Base-by-base conservation (phyloP, 2,888 invertebrate species). In the Globia sparganii region DNA sequence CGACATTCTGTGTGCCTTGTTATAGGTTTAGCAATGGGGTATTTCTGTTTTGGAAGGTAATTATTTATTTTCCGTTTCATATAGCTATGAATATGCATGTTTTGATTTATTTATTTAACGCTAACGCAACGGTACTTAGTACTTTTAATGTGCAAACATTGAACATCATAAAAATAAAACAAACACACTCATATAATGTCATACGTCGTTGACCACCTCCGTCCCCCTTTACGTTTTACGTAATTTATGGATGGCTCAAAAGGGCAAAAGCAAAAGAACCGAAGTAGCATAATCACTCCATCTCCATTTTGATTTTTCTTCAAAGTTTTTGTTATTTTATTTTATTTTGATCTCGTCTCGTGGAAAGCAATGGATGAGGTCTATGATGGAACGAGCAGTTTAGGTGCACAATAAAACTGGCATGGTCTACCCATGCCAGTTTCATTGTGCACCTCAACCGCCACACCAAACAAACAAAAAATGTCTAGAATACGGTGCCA, bases 21-120 rank as follows among this genome's bases (percentile, higher is more conserved):
- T 85, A 96, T 98, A 92, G 99, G 99, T 89, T 97, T 99, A 91
- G 94, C 97, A 90, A 98, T 99, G 94, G 98, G 98, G 88, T 98
- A 98, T 96, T 98, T 99, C 97, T 98, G 98, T 96, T 99, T 98
- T 95, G 99, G 99, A 95, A 97, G 97, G 98, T 98, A 97, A 97
- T 97, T 79, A 61, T 78, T 67, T 78, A 67, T 75, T 97, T 91
- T 82, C n/a, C 31, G 58, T 82, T 72, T 62, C 9, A 58, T 80
- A 69, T 59, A 68, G 74, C 62, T 58, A 43, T 34, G 31, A 37
- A 18, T 53, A 28, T 77, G 81, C 75, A 80, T 77, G 77, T 77
- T 77, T 80, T 59, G 40, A 80, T 40, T 71, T 31, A 59, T 76
- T 69, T n/a, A 46, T 11, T 31, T n/a, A 59, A 49, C 40, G 28